Evolutionary conservation across 2,888 invertebrate genomes (phyloP).

Genomic region (Pyrocoelia pectoralis): DNA sequence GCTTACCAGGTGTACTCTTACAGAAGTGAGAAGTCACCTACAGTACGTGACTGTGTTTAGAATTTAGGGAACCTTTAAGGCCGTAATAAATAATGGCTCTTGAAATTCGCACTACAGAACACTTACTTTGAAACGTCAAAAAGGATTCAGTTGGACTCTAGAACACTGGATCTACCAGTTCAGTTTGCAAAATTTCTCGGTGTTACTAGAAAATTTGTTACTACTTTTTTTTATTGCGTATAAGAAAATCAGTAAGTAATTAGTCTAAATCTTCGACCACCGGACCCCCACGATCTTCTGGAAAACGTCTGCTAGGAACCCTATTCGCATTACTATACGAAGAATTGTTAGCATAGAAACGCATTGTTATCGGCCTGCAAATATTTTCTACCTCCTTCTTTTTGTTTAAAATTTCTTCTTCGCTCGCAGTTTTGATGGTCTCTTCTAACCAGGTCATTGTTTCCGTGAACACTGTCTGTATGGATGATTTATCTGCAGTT

Average conservation of each 20-base stretch:
- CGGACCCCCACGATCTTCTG: conserved; percentile 40
- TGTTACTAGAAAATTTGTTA: too few species aligned
- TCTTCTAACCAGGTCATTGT: conserved; percentile 72
- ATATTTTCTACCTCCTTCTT: conserved; percentile 67
- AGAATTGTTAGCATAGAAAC: conserved; percentile 43
- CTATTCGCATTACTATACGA: conserved; percentile 13
- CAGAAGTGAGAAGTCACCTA: too few species aligned
- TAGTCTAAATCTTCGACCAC: conserved; percentile 52
- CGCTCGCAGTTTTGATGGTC: conserved; percentile 65
- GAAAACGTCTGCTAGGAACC: conserved; percentile 42
- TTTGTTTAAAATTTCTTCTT: conserved; percentile 68
- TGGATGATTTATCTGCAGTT: conserved; percentile 59
- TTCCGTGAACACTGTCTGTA: conserved; percentile 63
- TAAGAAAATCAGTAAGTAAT: conserved; percentile 20
- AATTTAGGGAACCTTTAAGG: too few species aligned
- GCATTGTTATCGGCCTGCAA: conserved; percentile 65
- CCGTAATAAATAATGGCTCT: too few species aligned
- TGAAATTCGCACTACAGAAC: too few species aligned
- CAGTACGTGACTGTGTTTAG: too few species aligned
- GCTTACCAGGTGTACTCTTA: too few species aligned
- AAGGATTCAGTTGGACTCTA: too few species aligned
- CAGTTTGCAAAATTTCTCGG: too few species aligned
- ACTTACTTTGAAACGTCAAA: too few species aligned
- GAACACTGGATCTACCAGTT: too few species aligned
- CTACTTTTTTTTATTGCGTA: too few species aligned